Conservation (phyloP, 2,888 invertebrate species). For the Timema cristinae region DNA sequence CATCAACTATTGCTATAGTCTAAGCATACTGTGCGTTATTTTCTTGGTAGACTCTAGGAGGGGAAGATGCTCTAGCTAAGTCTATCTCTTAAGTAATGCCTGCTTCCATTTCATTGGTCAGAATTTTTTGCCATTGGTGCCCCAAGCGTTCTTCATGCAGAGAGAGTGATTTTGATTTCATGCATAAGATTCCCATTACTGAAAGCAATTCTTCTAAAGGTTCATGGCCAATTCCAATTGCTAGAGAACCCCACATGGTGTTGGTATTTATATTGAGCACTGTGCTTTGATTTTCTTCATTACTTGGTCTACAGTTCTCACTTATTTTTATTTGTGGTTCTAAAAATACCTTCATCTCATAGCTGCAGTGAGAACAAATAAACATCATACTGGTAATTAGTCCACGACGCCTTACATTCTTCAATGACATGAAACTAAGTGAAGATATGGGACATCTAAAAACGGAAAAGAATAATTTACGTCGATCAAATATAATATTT, state of each 20-base stretch:
- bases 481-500: too few species aligned
- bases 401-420: too few species aligned
- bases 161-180: background rate
- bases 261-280: background rate
- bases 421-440: too few species aligned
- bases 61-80: background rate
- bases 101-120: slow-evolving; percentile 1
- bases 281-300: background rate
- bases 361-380: too few species aligned
- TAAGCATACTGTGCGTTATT: background rate
- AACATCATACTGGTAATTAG: too few species aligned
- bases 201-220: background rate
- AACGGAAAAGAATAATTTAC: too few species aligned
- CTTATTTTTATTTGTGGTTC: too few species aligned
- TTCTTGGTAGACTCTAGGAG: background rate
- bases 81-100: background rate
- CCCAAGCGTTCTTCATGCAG: background rate
- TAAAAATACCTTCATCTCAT: too few species aligned
- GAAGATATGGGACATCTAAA: too few species aligned
- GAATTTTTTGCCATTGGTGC: slow-evolving; percentile 1
- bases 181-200: background rate
- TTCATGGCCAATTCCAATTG: background rate
- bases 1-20: slow-evolving; percentile 6
- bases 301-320: background rate
- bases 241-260: background rate